Base-by-base conservation (phyloP, 2,888 invertebrate genomes). In the Diarsia brunnea region DNA sequence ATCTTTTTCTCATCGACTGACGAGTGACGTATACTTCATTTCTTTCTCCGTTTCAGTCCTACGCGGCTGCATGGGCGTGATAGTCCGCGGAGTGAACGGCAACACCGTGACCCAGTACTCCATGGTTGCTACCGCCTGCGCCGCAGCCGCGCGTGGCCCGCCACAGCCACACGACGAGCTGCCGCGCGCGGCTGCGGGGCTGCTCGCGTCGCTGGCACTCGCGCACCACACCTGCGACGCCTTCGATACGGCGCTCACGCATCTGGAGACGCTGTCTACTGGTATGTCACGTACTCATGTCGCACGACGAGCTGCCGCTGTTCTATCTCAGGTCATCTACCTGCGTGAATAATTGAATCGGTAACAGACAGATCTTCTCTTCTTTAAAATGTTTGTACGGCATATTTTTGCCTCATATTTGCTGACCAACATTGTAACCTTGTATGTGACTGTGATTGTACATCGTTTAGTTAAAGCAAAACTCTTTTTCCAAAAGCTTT, bases 161-260 rank as follows among this genome's bases (percentile, higher is more conserved):
- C 38, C 38, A 8, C 38, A 38, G 38, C 38, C 38, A 27, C 98
- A 98, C 91, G 98, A 98, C 84, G 98, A 98, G 93, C 93, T 99
- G 82, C 97, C 97, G 27, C 97, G 97, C 79, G 96, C 97, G 53
- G 98, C 98, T 87, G 97, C 97, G 61, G 95, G 97, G 69, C 97
- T 98, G 77, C 94, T 99, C 49, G 98, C 98, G 1, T 96, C 97
- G 65, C 95, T 98, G 38, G 97, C 98, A 4, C 97, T 98, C 81
- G 97, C 97, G 0, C 92, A 97, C 55, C 97, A 98, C 79, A 95
- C 97, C 11, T 92, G 95, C 19, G 60, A 7, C 0, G 95, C 97
- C 87, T 97, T 98, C 91, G 97, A 97, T 74, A 90, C 92, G 21
- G 97, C 97, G 1, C 91, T 98, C 45, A 90, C 92, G 0, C 96